Conservation (phyloP, 1,140 invertebrate species). For the Lethrus apterus region DNA sequence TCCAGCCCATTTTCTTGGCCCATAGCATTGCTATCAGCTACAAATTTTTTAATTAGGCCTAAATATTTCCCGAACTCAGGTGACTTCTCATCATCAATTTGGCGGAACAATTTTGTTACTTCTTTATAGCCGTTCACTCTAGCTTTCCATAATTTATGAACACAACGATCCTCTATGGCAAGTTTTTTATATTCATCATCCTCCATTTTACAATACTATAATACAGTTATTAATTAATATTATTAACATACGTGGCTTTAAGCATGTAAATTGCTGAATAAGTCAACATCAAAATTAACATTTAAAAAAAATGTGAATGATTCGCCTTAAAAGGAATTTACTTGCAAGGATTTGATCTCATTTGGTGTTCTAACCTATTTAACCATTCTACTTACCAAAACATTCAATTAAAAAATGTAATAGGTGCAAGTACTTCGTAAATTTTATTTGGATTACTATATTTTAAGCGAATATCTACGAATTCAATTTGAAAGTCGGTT, state of each 20-base stretch:
- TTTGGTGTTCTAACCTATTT: no score
- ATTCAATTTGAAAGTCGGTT: no score
- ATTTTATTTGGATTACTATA: no score
- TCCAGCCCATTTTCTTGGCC: conserved; percentile 95
- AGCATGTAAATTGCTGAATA: neutral
- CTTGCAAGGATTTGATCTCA: conserved; percentile 2
- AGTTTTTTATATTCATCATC: conserved; percentile 92
- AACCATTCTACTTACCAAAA: neutral
- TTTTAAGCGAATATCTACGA: no score
- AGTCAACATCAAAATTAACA: neutral
- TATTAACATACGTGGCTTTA: neutral
- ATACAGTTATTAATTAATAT: neutral
- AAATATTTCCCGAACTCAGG: conserved; percentile 89
- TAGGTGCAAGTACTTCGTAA: no score
- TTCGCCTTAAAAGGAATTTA: conserved; percentile 11
- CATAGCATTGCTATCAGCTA: conserved; percentile 87
- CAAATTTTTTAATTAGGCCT: conserved; percentile 92
- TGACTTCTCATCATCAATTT: conserved; percentile 85
- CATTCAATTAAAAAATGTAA: neutral
- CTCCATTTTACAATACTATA: conserved; percentile 50
- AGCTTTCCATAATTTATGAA: conserved; percentile 94
- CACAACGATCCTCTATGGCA: conserved; percentile 82
- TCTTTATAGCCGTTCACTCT: conserved; percentile 90
- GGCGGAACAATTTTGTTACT: conserved; percentile 78
- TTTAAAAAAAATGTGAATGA: conserved; percentile 4